Conservation (phyloP, 1,140 invertebrate genomes). For the Drosophila lacertosa region DNA sequence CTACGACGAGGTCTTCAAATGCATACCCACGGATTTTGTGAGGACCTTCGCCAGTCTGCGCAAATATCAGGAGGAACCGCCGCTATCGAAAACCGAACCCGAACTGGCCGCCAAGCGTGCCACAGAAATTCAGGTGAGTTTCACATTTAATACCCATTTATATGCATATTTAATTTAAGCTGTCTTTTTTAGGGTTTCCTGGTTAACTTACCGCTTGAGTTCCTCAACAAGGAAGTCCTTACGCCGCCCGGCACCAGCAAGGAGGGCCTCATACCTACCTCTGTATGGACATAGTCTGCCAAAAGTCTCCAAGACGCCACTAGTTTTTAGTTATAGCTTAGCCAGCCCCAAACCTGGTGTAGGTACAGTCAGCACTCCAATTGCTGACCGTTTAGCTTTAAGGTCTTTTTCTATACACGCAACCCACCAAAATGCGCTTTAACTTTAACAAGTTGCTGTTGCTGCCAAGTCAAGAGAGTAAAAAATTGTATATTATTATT, state of each 20-base stretch:
- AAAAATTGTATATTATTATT: constrained; percentile 28
- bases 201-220: constrained; percentile 93
- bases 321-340: constrained; percentile 22
- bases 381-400: constrained; percentile 2
- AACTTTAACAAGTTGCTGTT: constrained; percentile 53
- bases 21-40: constrained; percentile 92
- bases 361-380: constrained; percentile 2
- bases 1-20: constrained; percentile 94
- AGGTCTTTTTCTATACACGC: constrained; percentile 22
- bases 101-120: constrained; percentile 89
- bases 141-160: too few relatives aligned
- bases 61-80: constrained; percentile 88
- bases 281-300: constrained; percentile 89
- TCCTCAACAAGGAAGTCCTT: constrained; percentile 92
- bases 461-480: constrained; percentile 54
- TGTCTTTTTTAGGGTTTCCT: constrained; percentile 89
- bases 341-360: constrained; percentile 1
- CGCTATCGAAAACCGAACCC: constrained; percentile 89
- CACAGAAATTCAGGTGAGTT: constrained; percentile 87
- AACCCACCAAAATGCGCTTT: constrained; percentile 69
- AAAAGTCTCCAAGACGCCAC: constrained; percentile 58
- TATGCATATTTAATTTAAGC: constrained; percentile 6
- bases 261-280: constrained; percentile 92
- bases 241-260: constrained; percentile 91
- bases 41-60: constrained; percentile 90